These are phyloP conservation scores for Helicoverpa assulta DNA, from an alignment of 2,888 invertebrate species.

Conservation along the genomic window DNA sequence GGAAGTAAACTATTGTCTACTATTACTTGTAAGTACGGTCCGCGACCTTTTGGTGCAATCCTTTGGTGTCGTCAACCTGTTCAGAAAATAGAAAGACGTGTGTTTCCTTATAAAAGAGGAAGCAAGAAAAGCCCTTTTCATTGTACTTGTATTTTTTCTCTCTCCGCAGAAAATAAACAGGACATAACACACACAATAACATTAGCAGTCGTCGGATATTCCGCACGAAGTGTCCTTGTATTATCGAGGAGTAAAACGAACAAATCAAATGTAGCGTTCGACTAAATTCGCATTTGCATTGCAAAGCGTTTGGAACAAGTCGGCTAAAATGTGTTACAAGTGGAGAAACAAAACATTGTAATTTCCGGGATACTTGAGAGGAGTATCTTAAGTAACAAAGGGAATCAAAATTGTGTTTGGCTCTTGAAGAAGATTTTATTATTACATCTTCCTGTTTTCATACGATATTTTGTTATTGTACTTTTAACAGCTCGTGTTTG, in stretches of 20 bases:
- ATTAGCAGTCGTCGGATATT: slow-evolving; percentile 39
- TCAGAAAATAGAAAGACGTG: no score
- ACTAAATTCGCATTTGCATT: slow-evolving; percentile 58
- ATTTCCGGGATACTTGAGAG: slow-evolving; percentile 29
- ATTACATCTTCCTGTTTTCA: slow-evolving; percentile 6
- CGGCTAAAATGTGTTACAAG: slow-evolving; percentile 49
- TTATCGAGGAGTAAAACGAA: slow-evolving; percentile 29
- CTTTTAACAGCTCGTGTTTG: neutral
- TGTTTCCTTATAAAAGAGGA: neutral
- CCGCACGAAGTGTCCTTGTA: slow-evolving; percentile 54
- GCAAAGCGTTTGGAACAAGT: slow-evolving; percentile 46
- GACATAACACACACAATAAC: slow-evolving; percentile 46
- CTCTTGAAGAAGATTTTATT: slow-evolving; percentile 9
- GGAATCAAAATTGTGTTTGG: neutral
- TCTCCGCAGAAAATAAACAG: slow-evolving; percentile 19
- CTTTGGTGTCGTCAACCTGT: neutral
- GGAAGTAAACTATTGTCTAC: slow-evolving; percentile 13
- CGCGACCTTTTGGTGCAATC: neutral
- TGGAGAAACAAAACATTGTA: slow-evolving; percentile 51
- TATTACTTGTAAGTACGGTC: neutral
- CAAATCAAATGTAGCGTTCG: slow-evolving; percentile 56
- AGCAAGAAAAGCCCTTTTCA: neutral
- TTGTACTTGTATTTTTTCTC: slow-evolving; percentile 15
- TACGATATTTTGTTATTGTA: neutral
- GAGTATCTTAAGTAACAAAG: slow-evolving; percentile 33